Evolutionary conservation across 2,797 vertebrate species (phyloP).

Genomic region (Philypnodon macrostomus): DNA sequence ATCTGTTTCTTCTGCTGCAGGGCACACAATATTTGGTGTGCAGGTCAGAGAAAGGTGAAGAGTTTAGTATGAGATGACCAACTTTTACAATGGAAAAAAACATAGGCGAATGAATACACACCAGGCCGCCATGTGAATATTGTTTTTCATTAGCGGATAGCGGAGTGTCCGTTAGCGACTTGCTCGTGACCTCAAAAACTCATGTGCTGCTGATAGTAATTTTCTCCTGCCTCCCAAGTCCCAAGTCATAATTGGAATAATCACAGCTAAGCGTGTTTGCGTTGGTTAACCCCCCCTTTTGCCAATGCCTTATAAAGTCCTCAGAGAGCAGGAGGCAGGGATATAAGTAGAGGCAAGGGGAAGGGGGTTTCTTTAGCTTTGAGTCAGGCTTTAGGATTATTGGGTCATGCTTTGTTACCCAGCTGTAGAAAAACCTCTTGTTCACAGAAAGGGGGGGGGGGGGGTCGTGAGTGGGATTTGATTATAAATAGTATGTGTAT

Average conservation of each 20-base stretch:
- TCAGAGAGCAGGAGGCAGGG: constrained; percentile 72
- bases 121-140: too few species aligned
- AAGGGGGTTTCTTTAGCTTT: constrained; percentile 66
- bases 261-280: constrained; percentile 70
- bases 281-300: constrained; percentile 49
- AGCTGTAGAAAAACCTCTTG: constrained; percentile 80
- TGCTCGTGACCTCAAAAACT: constrained; percentile 54
- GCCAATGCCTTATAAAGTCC: constrained; percentile 72
- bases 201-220: constrained; percentile 69
- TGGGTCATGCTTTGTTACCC: constrained; percentile 84
- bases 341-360: constrained; percentile 54
- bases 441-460: constrained; percentile 65
- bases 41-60: constrained; percentile 28
- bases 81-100: not conserved
- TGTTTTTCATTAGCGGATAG: not conserved
- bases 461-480: constrained; percentile 21
- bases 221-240: constrained; percentile 56
- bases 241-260: constrained; percentile 78
- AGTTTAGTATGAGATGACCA: constrained; percentile 2
- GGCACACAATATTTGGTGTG: constrained; percentile 6
- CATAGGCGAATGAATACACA: too few species aligned
- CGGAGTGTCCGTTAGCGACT: constrained; percentile 2
- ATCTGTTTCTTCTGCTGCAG: too few species aligned
- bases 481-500: constrained; percentile 32
- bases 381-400: constrained; percentile 81